phyloP scores from a whole-genome alignment of 1,140 invertebrate species.

The Drosophila tristis region DNA sequence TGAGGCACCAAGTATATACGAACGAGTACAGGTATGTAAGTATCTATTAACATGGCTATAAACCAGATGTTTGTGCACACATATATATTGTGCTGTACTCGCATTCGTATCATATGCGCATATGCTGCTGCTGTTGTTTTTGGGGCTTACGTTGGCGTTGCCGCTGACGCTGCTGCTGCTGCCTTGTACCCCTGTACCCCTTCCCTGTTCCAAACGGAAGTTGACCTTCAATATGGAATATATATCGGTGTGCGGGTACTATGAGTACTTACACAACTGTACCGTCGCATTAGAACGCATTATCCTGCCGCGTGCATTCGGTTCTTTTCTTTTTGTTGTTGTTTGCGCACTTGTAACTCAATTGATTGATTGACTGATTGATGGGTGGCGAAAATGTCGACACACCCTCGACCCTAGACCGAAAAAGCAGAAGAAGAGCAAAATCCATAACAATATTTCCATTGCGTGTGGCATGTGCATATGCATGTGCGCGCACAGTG shows the following conservation, averaged over 20 bases:
- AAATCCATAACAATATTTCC: slow-evolving; percentile 10
- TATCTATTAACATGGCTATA: no score
- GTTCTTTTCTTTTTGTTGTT: slow-evolving; percentile 17
- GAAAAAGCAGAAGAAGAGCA: slow-evolving; percentile 41
- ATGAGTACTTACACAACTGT: no score
- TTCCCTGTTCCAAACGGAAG: neutral
- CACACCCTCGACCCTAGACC: slow-evolving; percentile 3
- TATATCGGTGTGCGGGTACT: no score
- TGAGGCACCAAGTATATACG: slow-evolving; percentile 9
- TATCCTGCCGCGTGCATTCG: slow-evolving; percentile 17
- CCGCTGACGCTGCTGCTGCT: no score
- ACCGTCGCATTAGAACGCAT: neutral
- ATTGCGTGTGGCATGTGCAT: slow-evolving; percentile 5
- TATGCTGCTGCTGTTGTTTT: neutral
- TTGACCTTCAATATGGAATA: slow-evolving; percentile 1
- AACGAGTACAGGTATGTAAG: neutral
- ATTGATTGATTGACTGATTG: slow-evolving; percentile 41
- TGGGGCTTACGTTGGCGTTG: no score
- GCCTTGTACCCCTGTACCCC: no score
- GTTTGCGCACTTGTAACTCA: slow-evolving; percentile 7
- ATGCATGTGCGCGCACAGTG: slow-evolving; percentile 16
- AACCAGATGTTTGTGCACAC: neutral
- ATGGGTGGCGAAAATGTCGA: slow-evolving; percentile 25
- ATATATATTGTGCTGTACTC: neutral
- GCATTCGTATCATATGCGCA: neutral